Conservation (phyloP, 2,113 vertebrate genomes). For the Edolisoma coerulescens region DNA sequence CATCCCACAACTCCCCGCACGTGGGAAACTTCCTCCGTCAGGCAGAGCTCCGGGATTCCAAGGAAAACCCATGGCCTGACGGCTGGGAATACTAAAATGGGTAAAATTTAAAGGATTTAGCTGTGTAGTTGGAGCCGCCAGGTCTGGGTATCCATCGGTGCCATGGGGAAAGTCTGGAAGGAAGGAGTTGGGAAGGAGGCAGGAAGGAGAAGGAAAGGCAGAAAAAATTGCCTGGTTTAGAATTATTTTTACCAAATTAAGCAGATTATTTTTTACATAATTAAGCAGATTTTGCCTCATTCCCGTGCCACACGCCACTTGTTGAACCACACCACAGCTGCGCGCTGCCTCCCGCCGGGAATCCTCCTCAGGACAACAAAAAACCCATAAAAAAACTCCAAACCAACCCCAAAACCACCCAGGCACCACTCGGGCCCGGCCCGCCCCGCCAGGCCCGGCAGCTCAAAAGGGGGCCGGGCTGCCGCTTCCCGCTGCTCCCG, state of each 20-base stretch:
- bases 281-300: not conserved
- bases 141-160: not conserved
- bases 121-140: fast-evolving
- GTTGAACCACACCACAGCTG: not conserved
- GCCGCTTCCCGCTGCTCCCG: not conserved
- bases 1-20: not conserved
- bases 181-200: not conserved
- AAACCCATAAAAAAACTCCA: not conserved
- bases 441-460: not conserved
- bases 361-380: not conserved
- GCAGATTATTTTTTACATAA: not conserved
- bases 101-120: not conserved
- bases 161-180: fast-evolving
- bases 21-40: not conserved
- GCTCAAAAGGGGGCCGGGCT: not conserved
- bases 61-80: fast-evolving
- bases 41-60: not conserved
- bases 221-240: fast-evolving
- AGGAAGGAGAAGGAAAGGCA: not conserved
- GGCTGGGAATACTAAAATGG: fast-evolving
- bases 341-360: not conserved
- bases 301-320: not conserved
- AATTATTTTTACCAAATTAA: not conserved
- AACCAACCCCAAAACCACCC: not conserved
- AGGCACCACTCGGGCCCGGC: not conserved